phyloP scores from a whole-genome alignment of 2,113 vertebrate species.

The Apeltes quadracus region DNA sequence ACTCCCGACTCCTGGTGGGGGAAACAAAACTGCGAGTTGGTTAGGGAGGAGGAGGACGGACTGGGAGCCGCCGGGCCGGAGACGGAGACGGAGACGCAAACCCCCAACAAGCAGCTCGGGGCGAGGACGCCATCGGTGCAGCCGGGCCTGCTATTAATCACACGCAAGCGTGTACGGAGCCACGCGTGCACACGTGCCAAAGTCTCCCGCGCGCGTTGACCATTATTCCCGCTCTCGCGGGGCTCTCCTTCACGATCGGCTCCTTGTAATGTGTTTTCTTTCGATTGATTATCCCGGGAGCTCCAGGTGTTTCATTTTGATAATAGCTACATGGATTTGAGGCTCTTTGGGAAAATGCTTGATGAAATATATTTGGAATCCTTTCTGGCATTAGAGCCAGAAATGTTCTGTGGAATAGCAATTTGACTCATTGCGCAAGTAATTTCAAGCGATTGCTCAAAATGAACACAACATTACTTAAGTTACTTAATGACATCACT shows the following conservation, averaged over 20 bases:
- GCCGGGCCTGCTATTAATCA: slow-evolving; percentile 59
- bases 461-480: not conserved
- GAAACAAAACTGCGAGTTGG: slow-evolving; percentile 38
- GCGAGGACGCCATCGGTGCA: slow-evolving; percentile 37
- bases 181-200: slow-evolving; percentile 9
- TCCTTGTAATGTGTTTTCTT: slow-evolving; percentile 54
- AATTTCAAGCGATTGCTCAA: not conserved
- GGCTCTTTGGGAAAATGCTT: slow-evolving; percentile 28
- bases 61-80: slow-evolving; percentile 34
- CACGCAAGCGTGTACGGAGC: slow-evolving; percentile 32
- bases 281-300: slow-evolving; percentile 53
- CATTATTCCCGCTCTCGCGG: slow-evolving; percentile 48
- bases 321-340: slow-evolving; percentile 37
- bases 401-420: not conserved
- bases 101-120: slow-evolving; percentile 4
- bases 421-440: slow-evolving; percentile 5
- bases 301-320: slow-evolving; percentile 67
- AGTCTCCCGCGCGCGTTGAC: not conserved
- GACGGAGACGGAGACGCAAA: not conserved
- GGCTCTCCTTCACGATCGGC: slow-evolving; percentile 41
- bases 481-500: no score
- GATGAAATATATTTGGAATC: slow-evolving; percentile 47
- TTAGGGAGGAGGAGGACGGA: slow-evolving; percentile 10
- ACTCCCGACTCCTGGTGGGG: slow-evolving; percentile 50
- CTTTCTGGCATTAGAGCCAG: slow-evolving; percentile 36